Conservation (phyloP, 2,113 vertebrate species). For the Elephantulus edwardii region DNA sequence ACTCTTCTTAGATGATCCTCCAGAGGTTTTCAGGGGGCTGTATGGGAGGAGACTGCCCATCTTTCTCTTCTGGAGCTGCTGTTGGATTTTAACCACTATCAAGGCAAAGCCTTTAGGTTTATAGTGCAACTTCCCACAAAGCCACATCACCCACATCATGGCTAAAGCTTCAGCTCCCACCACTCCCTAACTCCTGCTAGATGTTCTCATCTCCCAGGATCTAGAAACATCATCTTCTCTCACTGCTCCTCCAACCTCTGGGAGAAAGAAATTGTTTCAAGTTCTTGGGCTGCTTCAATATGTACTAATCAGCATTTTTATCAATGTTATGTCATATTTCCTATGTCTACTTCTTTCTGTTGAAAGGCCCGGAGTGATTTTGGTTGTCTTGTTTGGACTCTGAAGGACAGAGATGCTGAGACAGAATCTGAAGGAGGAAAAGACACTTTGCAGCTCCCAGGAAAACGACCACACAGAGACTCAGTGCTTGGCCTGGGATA, state of each 20-base stretch:
- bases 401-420: not conserved
- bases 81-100: too few relatives aligned
- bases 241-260: not conserved
- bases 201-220: not conserved
- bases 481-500: too few relatives aligned
- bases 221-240: not conserved
- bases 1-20: too few relatives aligned
- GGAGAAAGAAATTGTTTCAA: not conserved
- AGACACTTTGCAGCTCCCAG: not conserved
- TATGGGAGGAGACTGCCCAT: too few relatives aligned
- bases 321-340: not conserved
- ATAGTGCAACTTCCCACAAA: too few relatives aligned
- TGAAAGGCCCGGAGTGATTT: not conserved
- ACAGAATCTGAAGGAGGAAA: not conserved
- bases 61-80: too few relatives aligned
- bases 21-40: too few relatives aligned
- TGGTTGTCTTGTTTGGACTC: not conserved
- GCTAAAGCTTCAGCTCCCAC: not conserved
- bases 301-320: not conserved
- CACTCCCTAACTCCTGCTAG: not conserved
- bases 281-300: not conserved
- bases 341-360: not conserved
- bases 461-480: not conserved
- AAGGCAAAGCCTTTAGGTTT: too few relatives aligned
- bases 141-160: not conserved